Evolutionary conservation across 2,797 vertebrate genomes (phyloP), one percentile per base, ranked within the genome.

Genomic region (Pangasius sanitwongsei): DNA sequence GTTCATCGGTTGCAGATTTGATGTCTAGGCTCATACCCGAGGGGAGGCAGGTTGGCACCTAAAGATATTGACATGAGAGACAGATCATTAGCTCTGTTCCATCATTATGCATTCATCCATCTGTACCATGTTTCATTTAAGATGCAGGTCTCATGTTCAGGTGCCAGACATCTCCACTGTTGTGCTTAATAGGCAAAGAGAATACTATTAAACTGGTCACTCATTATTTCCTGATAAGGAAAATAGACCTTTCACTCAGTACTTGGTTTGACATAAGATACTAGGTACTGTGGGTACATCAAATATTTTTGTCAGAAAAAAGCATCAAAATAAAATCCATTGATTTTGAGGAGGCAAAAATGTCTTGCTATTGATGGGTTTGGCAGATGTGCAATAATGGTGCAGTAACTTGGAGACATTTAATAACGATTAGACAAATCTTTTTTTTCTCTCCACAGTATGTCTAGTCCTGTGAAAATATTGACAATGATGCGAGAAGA

Each of bases 1-100:
- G 75, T 88, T 88, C 57, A 84, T 92, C 91, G 92, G 91, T 90
- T 88, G 90, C 83, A 91, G 90, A 89, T 90, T 92, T 91, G 89
- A 92, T 91, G 91, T 92, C 91, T 90, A 90, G 89, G 69, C 87
- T 86, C 87, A 91, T 90, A 89, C 90, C 90, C 92, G 87, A 86
- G 90, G 78, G 90, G 91, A 92, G 91, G 90, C 89, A 90, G 91
- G 91, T 90, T 94, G 91, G 91, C 93, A 93, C 92, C 91, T 90
- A 90, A 90, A 90, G 90, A 91, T 93, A 93, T 92, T 91, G 91
- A 92, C 91, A 91, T 92, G 28, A 70, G 87, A 77, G 85, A 90
- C 85, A 92, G 90, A 92, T 93, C 92, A 92, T 95, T 94, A 93
- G 87, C 89, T 89, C 88, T 88, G 86, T 92, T 87, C 89, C 87